Evolutionary conservation across 2,888 invertebrate species (phyloP).

Genomic region (Drosophila differens): DNA sequence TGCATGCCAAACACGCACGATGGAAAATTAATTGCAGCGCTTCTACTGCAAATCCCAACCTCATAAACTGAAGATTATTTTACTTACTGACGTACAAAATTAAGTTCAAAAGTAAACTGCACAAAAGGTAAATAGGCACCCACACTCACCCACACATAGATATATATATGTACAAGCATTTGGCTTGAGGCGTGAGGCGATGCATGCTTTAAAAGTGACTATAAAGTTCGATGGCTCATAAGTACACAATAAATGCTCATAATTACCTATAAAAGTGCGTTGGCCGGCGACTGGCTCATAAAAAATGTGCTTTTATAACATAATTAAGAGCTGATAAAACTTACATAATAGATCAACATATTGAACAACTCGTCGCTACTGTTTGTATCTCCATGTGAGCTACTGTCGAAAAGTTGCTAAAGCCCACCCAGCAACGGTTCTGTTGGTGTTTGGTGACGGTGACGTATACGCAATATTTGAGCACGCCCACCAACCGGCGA

Average conservation of each 20-base stretch:
- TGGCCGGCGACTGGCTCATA: slow-evolving; percentile 59
- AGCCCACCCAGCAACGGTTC: slow-evolving; percentile 28
- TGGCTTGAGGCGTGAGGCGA: background rate
- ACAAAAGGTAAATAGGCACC: slow-evolving; percentile 19
- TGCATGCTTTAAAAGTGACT: slow-evolving; percentile 46
- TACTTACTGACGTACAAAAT: slow-evolving; percentile 26
- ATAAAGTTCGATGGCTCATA: slow-evolving; percentile 48
- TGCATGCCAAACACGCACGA: slow-evolving; percentile 71
- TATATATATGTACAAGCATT: slow-evolving; percentile 5
- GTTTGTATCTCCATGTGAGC: slow-evolving; percentile 28
- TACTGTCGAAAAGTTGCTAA: slow-evolving; percentile 58
- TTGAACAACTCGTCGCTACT: slow-evolving; percentile 42
- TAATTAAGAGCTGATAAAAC: slow-evolving; percentile 78
- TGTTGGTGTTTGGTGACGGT: slow-evolving; percentile 30
- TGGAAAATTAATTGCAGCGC: slow-evolving; percentile 77
- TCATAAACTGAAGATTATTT: slow-evolving; percentile 79
- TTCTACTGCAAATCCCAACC: slow-evolving; percentile 74
- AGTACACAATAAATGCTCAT: slow-evolving; percentile 42
- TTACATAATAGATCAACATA: slow-evolving; percentile 72
- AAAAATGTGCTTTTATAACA: slow-evolving; percentile 71
- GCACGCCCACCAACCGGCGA: slow-evolving; percentile 67
- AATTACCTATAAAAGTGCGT: slow-evolving; percentile 64
- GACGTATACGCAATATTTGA: slow-evolving; percentile 74
- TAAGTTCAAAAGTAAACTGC: slow-evolving; percentile 41
- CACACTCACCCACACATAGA: background rate